These are phyloP conservation scores for Eustalomyia histrio DNA, from an alignment of 2,888 invertebrate species.

Conservation along the genomic window DNA sequence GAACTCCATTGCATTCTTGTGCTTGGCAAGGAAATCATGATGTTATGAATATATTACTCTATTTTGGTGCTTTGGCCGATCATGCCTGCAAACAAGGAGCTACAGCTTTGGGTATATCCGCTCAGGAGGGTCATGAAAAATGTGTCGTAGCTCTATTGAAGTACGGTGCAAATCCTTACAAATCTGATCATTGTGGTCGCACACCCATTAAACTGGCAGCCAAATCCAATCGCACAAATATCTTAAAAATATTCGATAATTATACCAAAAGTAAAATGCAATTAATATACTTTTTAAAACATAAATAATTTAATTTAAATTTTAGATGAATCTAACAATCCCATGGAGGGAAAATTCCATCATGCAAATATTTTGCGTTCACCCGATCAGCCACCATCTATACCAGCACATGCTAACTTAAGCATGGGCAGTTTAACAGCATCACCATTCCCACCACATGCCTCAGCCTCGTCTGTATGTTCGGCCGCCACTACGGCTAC, in stretches of 20 bases:
- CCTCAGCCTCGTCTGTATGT: slow-evolving; percentile 73
- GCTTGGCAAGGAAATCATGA: slow-evolving; percentile 96
- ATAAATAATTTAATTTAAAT: neutral
- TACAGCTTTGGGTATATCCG: slow-evolving; percentile 95
- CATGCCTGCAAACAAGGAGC: slow-evolving; percentile 97
- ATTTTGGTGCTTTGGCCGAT: slow-evolving; percentile 90
- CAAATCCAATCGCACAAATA: slow-evolving; percentile 93
- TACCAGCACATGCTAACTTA: slow-evolving; percentile 75
- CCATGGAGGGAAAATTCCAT: slow-evolving; percentile 76
- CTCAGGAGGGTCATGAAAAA: slow-evolving; percentile 96
- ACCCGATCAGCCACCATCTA: slow-evolving; percentile 78
- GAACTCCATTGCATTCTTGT: slow-evolving; percentile 95
- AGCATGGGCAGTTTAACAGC: slow-evolving; percentile 53
- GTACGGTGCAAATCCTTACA: slow-evolving; percentile 91
- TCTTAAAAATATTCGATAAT: slow-evolving; percentile 89
- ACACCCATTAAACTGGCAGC: slow-evolving; percentile 94
- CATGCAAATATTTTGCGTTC: slow-evolving; percentile 79
- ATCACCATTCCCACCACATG: slow-evolving; percentile 71
- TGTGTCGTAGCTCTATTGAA: slow-evolving; percentile 91
- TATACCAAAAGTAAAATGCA: slow-evolving; percentile 80
- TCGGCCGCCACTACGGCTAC: slow-evolving; percentile 76
- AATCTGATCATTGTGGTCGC: slow-evolving; percentile 92
- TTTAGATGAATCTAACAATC: slow-evolving; percentile 78
- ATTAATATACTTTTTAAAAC: neutral
- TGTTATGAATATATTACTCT: slow-evolving; percentile 89